phyloP scores from a whole-genome alignment of 1,140 invertebrate genomes.

The Araneus ventricosus region DNA sequence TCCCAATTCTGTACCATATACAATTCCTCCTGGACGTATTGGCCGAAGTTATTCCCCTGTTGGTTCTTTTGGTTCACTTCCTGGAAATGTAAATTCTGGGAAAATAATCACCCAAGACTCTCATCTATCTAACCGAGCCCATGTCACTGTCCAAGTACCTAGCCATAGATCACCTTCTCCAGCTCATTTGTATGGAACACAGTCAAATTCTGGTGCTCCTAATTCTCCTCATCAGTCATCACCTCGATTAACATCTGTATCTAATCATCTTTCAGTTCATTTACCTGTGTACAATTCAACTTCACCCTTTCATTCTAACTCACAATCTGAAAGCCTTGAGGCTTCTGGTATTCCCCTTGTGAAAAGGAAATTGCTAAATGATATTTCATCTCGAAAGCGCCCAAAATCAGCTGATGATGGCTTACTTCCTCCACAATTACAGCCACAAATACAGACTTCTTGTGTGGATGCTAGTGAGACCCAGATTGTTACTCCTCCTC shows the following conservation, averaged over 20 bases:
- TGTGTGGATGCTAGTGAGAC: conserved; percentile 35
- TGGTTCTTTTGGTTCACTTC: conserved; percentile 19
- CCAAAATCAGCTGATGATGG: conserved; percentile 73
- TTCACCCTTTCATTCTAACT: conserved; percentile 62
- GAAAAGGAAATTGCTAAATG: conserved; percentile 73
- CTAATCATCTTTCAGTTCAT: conserved; percentile 42
- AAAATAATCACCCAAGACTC: conserved; percentile 51
- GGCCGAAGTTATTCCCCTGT: conserved; percentile 71
- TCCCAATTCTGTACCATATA: conserved; percentile 66
- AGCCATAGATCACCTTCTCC: conserved; percentile 74
- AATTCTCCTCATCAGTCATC: conserved; percentile 69
- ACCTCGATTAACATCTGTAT: conserved; percentile 46
- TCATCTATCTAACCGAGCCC: conserved; percentile 56
- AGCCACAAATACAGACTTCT: conserved; percentile 64
- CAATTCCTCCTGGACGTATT: conserved; percentile 50
- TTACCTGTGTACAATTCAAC: conserved; percentile 36
- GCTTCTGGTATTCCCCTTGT: conserved; percentile 56
- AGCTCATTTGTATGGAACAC: conserved; percentile 65
- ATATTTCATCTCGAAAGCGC: conserved; percentile 63
- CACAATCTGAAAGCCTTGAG: conserved; percentile 30
- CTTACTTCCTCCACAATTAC: conserved; percentile 72
- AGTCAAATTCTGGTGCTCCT: conserved; percentile 58
- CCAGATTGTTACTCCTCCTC: conserved; percentile 43
- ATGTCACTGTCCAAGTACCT: conserved; percentile 39
- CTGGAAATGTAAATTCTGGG: conserved; percentile 47